Evolutionary conservation across 2,113 vertebrate genomes (phyloP).

Genomic region (Pseudorasbora parva): DNA sequence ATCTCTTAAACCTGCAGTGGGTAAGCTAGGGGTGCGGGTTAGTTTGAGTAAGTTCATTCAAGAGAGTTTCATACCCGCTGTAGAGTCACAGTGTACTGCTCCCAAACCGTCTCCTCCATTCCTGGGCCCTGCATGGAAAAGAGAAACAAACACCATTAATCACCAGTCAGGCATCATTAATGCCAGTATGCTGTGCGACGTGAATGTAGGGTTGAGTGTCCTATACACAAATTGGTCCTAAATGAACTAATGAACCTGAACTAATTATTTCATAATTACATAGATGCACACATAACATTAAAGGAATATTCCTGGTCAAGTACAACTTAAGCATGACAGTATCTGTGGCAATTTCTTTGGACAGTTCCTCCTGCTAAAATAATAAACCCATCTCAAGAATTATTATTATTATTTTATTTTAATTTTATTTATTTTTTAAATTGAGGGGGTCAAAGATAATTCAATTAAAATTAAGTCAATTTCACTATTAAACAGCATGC

Average conservation of each 20-base stretch:
- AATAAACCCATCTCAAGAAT: not conserved
- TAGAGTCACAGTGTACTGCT: conserved; percentile 93
- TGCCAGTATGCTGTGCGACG: not conserved
- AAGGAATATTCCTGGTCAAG: conserved; percentile 23
- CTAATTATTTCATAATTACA: not conserved
- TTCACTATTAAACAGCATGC: not conserved
- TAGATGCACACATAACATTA: not conserved
- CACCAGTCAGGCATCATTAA: conserved; percentile 28
- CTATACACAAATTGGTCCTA: not conserved
- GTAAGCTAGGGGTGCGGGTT: too few relatives aligned
- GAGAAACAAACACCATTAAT: conserved; percentile 35
- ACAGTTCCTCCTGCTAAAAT: not conserved
- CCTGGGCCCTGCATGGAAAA: conserved; percentile 69
- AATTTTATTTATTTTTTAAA: not conserved
- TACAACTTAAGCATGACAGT: not conserved
- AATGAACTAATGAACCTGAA: not conserved
- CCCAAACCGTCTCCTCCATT: conserved; percentile 94
- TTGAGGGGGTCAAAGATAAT: too few relatives aligned
- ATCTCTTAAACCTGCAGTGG: not conserved
- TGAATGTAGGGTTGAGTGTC: conserved; percentile 12
- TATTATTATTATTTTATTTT: not conserved
- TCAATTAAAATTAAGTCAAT: too few relatives aligned
- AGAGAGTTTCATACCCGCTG: conserved; percentile 81
- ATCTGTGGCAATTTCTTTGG: not conserved
- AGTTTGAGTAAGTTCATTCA: not conserved